Base-by-base conservation (phyloP, 2,888 invertebrate genomes). In the Phlogophora meticulosa region DNA sequence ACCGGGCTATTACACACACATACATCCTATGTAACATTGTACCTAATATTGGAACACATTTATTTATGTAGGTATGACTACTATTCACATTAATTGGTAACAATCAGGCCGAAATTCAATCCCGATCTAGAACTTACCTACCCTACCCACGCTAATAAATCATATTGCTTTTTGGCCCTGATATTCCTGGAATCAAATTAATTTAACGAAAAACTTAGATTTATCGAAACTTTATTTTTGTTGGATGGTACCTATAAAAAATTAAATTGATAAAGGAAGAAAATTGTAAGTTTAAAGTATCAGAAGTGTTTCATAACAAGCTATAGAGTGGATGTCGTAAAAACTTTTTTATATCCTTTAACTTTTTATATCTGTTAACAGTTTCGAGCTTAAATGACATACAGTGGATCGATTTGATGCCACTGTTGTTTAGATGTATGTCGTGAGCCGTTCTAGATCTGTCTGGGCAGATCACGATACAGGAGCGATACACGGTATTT, bases 341-440 rank as follows among this genome's bases (percentile, higher is more conserved):
- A 65, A 62, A 53, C 43, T 58, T 71, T 58, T 66, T 57, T 32
- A 61, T 62, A 55, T 57, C 42, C 57, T 48, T 65, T 61, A 60
- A 34, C 51, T 42, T 42, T 42, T 42, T 42, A 17, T 42, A 42
- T 42, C 17, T 42, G 17, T 20, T 42, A 42, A 17, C 15, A 42
- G 42, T 42, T 42, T 3, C 17, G 4, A 42, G 17, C 42, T 42
- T 42, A n/a, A 42, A 10, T 42, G 17, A 42, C 42, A 42, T 42
- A n/a, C n/a, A n/a, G n/a, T n/a, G n/a, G n/a, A n/a, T n/a, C n/a
- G n/a, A n/a, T n/a, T n/a, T n/a, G n/a, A n/a, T n/a, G n/a, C n/a
- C n/a, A n/a, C n/a, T n/a, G n/a, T n/a, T n/a, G n/a, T n/a, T n/a
- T n/a, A n/a, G n/a, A n/a, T n/a, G n/a, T n/a, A n/a, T n/a, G n/a